These are phyloP conservation scores for Mesorhabditis spiculigera DNA, from an alignment of 2,888 invertebrate genomes.

Conservation along the genomic window DNA sequence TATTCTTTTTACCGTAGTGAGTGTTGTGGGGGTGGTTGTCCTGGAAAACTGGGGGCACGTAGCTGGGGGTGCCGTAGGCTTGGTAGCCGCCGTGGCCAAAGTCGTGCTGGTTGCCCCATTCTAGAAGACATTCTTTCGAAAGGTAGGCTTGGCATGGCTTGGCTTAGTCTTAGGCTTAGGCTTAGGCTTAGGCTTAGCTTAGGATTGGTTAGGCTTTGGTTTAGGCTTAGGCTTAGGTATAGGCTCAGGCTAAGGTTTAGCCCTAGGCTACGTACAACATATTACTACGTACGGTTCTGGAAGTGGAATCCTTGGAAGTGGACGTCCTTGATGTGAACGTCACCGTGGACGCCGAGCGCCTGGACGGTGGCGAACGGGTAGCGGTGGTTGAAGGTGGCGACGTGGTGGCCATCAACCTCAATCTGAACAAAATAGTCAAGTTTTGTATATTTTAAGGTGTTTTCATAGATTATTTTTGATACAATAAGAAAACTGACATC, in stretches of 20 bases:
- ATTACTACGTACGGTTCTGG: constrained; percentile 11
- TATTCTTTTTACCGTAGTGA: neutral
- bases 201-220: no score
- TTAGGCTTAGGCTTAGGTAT: no score
- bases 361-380: constrained; percentile 40
- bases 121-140: constrained; percentile 6
- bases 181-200: no score
- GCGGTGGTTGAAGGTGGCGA: constrained; percentile 44
- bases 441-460: neutral
- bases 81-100: constrained; percentile 38
- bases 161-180: no score
- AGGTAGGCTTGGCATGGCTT: neutral
- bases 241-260: neutral
- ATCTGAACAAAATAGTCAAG: constrained; percentile 24
- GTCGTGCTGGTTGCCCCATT: constrained; percentile 30
- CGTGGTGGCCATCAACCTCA: constrained; percentile 38
- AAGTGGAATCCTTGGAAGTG: constrained; percentile 45
- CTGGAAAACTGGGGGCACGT: constrained; percentile 27
- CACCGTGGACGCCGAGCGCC: constrained; percentile 40
- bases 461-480: neutral
- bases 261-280: neutral
- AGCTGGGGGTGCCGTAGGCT: constrained; percentile 34
- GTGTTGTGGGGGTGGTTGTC: neutral
- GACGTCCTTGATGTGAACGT: constrained; percentile 38
- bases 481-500: constrained; percentile 11